Evolutionary conservation across 2,888 invertebrate species (phyloP).

Genomic region (Alentia gelatinosa): DNA sequence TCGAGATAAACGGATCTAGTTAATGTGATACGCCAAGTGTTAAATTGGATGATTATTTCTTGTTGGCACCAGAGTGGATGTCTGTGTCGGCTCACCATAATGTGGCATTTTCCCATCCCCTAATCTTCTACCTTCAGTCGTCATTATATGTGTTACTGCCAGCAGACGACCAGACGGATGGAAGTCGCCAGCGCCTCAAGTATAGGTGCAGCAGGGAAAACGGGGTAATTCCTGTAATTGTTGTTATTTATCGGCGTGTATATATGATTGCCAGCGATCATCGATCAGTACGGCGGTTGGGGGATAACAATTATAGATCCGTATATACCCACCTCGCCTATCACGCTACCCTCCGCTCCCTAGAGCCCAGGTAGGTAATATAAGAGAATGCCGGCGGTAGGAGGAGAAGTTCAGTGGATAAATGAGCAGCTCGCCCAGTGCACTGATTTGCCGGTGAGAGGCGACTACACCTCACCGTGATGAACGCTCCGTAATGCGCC

Average conservation of each 20-base stretch:
- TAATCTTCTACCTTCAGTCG: no score
- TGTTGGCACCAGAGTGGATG: no score
- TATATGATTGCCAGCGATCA: not conserved
- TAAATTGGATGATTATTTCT: no score
- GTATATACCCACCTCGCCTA: not conserved
- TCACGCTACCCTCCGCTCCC: not conserved
- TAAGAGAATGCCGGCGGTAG: not conserved
- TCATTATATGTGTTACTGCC: not conserved
- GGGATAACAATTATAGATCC: not conserved
- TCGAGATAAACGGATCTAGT: no score
- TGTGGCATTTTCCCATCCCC: no score
- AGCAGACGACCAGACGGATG: not conserved
- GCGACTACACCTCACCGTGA: not conserved
- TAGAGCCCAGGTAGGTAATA: not conserved
- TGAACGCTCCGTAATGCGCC: not conserved
- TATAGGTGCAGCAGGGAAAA: not conserved
- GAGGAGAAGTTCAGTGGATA: not conserved
- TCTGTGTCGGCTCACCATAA: no score
- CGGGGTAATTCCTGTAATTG: not conserved
- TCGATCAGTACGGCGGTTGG: not conserved
- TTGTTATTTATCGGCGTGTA: not conserved
- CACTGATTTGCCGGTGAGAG: not conserved
- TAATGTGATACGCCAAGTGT: no score
- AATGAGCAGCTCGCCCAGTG: not conserved
- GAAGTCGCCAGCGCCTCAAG: not conserved